Evolutionary conservation across 1,140 invertebrate species (phyloP), one percentile per base, ranked within the genome.

Genomic region (Cryptotermes secundus): DNA sequence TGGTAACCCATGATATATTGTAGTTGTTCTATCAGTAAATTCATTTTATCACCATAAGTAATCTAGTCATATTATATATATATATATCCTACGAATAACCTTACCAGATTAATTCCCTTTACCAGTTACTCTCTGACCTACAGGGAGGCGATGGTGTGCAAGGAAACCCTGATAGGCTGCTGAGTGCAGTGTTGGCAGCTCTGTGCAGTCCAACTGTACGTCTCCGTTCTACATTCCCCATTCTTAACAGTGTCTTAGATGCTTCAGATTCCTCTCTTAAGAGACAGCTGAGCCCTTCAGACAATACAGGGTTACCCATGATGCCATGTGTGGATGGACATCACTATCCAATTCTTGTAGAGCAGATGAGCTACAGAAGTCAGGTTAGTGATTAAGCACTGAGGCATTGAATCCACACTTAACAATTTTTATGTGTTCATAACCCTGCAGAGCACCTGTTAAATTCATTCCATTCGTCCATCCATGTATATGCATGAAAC

Each of bases 101-200:
- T 49, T 49, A 49, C 12, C 9, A 42, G 16, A 14, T 6, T 42
- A 42, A 42, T 42, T 42, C 38, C 9, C 2, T 42, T 42, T 42
- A 42, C 16, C 38, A 19, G 3, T 49, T 49, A 22, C 22, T 49
- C 14, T 49, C 45, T 49, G 14, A 19, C 59, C n/a, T n/a, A n/a
- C 26, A 72, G 59, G 59, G 59, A 12, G n/a, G n/a, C 14, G 59
- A 72, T 72, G 45, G 45, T 19, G 19, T 49, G 16, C 45, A 49
- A 49, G 59, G 59, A 16, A 72, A 72, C 59, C 31, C 7, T 85
- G 94, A 96, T 86, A 92, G 95, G 81, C 90, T 97, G 26, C 88
- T 97, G 12, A 96, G 95, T 80, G 96, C 96, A 10, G 94, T 97
- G 10, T 89, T 97, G 36, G 96, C 96, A 53, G 94, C 96, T 0